These are phyloP conservation scores for Propithecus perrieri DNA, from an alignment of 2,797 vertebrate genomes.

Conservation along the genomic window DNA sequence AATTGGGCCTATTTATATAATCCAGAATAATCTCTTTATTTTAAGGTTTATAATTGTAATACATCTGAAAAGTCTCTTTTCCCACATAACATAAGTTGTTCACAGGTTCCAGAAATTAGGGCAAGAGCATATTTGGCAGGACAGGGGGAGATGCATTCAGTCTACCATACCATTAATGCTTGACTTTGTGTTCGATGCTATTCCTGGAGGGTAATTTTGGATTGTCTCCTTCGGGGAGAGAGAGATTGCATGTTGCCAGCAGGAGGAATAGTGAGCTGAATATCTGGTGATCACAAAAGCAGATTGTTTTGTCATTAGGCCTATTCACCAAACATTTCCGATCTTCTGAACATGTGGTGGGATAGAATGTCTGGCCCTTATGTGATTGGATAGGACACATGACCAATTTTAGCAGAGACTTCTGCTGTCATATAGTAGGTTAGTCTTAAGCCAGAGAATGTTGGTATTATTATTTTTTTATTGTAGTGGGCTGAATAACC, in stretches of 20 bases:
- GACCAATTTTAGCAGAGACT: neutral
- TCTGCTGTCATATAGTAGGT: neutral
- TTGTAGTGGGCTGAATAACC: neutral
- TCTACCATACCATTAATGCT: neutral
- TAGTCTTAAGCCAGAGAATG: neutral
- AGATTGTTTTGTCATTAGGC: neutral
- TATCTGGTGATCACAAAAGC: neutral
- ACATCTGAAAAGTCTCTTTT: neutral
- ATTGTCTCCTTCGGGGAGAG: neutral
- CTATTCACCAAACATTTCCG: neutral
- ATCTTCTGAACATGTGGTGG: neutral
- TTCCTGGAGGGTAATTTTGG: neutral
- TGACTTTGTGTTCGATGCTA: neutral
- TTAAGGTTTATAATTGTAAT: neutral
- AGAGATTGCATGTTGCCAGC: neutral
- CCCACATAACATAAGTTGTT: neutral
- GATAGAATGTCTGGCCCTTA: neutral
- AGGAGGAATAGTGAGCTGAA: neutral
- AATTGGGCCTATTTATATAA: neutral
- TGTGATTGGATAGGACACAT: neutral
- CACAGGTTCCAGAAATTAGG: neutral
- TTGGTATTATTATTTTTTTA: neutral
- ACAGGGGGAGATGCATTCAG: accelerated
- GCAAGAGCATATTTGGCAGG: neutral
- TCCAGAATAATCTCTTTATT: neutral